phyloP scores from a whole-genome alignment of 2,888 invertebrate species.

The Bembecia ichneumoniformis region DNA sequence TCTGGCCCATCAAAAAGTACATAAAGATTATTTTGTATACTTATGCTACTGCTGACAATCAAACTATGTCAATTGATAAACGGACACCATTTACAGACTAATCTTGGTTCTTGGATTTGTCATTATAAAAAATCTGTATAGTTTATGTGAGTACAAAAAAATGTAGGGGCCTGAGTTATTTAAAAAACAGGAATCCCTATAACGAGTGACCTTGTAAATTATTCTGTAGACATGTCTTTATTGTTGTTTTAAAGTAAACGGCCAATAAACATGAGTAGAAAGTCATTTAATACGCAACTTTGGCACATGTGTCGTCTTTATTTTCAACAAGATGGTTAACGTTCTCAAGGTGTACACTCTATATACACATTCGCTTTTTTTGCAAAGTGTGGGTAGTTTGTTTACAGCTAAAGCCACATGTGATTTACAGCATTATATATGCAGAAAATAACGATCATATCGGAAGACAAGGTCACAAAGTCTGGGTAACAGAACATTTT shows the following conservation, averaged over 20 bases:
- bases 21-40: too few species aligned
- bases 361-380: slow-evolving; percentile 31
- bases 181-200: too few species aligned
- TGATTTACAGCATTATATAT: slow-evolving; percentile 33
- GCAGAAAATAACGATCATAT: background rate
- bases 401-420: slow-evolving; percentile 41
- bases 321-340: slow-evolving; percentile 39
- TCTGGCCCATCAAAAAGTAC: too few species aligned
- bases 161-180: too few species aligned
- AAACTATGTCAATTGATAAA: too few species aligned
- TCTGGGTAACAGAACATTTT: background rate
- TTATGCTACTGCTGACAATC: too few species aligned
- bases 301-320: slow-evolving; percentile 27
- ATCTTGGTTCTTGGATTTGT: too few species aligned
- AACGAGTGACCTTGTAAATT: too few species aligned
- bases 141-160: too few species aligned
- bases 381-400: slow-evolving; percentile 44
- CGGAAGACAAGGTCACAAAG: slow-evolving; percentile 39
- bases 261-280: background rate
- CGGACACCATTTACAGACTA: too few species aligned
- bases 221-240: too few species aligned
- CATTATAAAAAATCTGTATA: too few species aligned
- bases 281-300: slow-evolving; percentile 13
- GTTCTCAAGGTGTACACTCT: slow-evolving; percentile 26
- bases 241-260: background rate